A percentile compares a stretch with the other conserved stretches of the same genome.
Evolutionary conservation across 2,797 vertebrate species (phyloP).

Genomic region (Brachyrhaphis roseni): DNA sequence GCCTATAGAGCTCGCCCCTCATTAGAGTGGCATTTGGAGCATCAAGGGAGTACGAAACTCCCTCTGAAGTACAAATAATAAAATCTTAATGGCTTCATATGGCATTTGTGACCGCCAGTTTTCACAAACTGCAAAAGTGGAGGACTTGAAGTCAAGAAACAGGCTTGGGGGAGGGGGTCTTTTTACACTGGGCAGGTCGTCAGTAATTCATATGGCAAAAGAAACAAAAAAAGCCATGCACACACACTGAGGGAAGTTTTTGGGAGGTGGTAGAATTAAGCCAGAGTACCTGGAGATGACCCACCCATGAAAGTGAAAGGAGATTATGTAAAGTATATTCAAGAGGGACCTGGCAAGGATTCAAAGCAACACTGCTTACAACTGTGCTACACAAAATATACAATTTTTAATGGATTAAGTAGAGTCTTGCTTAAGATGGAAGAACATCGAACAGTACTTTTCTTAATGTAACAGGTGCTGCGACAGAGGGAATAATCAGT

Average conservation of each 20-base stretch:
- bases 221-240: neutral
- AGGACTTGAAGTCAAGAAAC: neutral
- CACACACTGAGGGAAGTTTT: neutral
- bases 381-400: neutral
- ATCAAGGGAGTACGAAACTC: conserved; percentile 35
- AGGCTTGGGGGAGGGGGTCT: too few species aligned
- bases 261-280: neutral
- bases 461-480: neutral
- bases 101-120: conserved; percentile 17
- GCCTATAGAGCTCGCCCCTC: conserved; percentile 15
- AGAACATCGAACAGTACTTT: neutral
- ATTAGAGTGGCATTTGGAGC: conserved; percentile 23
- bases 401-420: neutral
- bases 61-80: conserved; percentile 46
- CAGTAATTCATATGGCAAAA: neutral
- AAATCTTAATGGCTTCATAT: conserved; percentile 44
- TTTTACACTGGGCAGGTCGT: neutral
- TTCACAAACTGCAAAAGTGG: conserved; percentile 33
- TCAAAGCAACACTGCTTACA: neutral
- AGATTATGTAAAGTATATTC: neutral
- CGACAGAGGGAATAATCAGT: neutral
- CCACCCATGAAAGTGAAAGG: neutral
- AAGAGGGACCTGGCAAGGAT: neutral
- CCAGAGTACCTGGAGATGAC: neutral
- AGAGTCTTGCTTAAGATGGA: neutral